Percentiles rank a stretch among this genome's conserved stretches.
These are phyloP conservation scores for Archivesica marissinica DNA, from an alignment of 1,140 invertebrate species.

Conservation along the genomic window DNA sequence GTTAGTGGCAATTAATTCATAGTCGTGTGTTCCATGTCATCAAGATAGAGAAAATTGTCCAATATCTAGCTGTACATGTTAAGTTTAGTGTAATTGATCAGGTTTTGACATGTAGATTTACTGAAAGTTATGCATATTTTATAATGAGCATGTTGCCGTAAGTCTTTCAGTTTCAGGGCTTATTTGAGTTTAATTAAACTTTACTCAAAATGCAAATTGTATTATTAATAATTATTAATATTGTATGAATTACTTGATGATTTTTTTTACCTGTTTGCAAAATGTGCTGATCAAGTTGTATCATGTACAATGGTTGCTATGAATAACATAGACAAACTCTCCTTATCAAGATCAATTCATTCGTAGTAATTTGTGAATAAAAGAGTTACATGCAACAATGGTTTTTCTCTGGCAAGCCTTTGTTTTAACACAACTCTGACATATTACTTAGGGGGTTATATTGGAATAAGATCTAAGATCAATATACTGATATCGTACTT, in stretches of 20 bases:
- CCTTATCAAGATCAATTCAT: conserved; percentile 39
- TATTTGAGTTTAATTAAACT: neutral
- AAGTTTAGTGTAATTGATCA: conserved; percentile 12
- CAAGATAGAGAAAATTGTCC: neutral
- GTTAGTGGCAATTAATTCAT: conserved; percentile 23
- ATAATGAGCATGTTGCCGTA: neutral
- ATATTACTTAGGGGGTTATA: conserved; percentile 13
- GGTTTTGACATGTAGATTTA: conserved; percentile 24
- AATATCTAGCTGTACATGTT: neutral
- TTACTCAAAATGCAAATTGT: neutral
- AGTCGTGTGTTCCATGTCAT: neutral
- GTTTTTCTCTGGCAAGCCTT: neutral
- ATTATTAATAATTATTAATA: no score
- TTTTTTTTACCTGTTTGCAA: neutral
- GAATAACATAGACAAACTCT: conserved; percentile 47
- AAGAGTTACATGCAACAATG: conserved; percentile 51
- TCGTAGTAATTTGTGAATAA: conserved; percentile 32
- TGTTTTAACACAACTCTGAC: conserved; percentile 26
- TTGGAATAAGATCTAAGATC: conserved; percentile 36
- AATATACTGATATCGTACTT: conserved; percentile 45
- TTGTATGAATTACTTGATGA: no score
- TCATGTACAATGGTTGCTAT: conserved; percentile 58
- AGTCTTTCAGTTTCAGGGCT: neutral
- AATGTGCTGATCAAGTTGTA: conserved; percentile 45
- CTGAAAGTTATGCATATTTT: conserved; percentile 1